phyloP scores from a whole-genome alignment of 2,797 vertebrate species.

The Phataginus tetradactyla region DNA sequence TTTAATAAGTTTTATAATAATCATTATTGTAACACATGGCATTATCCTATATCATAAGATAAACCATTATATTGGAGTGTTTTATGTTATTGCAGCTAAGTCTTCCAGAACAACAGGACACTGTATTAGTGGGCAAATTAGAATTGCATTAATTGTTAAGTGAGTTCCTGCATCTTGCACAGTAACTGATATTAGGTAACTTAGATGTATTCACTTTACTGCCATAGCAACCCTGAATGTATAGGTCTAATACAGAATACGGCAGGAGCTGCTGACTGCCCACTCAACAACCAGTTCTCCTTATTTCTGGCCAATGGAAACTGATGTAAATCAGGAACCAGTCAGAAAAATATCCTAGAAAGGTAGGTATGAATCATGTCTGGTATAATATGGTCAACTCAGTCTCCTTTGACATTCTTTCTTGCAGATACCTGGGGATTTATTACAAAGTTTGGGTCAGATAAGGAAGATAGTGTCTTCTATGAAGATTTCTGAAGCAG shows the following conservation, averaged over 20 bases:
- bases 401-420: neutral
- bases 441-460: neutral
- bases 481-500: neutral
- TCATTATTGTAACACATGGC: conserved; percentile 74
- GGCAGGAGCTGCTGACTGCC: neutral
- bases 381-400: neutral
- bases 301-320: neutral
- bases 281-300: neutral
- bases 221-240: conserved; percentile 27
- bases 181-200: conserved; percentile 14
- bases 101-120: conserved; percentile 68
- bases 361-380: neutral
- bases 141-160: conserved; percentile 59
- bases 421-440: neutral
- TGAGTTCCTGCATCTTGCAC: neutral
- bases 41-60: conserved; percentile 71
- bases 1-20: conserved; percentile 82
- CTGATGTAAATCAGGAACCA: neutral
- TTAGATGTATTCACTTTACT: conserved; percentile 21
- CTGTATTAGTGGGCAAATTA: conserved; percentile 59
- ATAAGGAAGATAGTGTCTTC: neutral
- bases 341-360: neutral
- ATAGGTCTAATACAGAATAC: neutral
- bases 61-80: conserved; percentile 51
- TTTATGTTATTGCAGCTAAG: conserved; percentile 68